Evolutionary conservation across 1,140 invertebrate species (phyloP).

Genomic region (Aphaenogaster ashmeadi): DNA sequence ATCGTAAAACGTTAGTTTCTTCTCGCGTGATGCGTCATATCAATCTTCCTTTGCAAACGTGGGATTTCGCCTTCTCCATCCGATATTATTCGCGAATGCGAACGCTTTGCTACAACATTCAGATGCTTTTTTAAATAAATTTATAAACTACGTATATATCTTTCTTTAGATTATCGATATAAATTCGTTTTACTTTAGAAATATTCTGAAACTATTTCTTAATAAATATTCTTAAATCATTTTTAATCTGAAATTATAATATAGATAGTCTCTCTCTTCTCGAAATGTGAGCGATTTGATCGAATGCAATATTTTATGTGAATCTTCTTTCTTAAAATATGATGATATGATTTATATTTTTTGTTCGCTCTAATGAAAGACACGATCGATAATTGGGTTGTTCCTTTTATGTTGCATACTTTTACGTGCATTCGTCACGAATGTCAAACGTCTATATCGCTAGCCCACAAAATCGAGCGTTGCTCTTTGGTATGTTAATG

Average conservation of each 20-base stretch:
- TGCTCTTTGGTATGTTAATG: conserved; percentile 13
- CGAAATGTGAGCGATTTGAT: background rate
- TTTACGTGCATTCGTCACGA: background rate
- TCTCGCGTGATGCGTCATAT: background rate
- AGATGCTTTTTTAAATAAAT: background rate
- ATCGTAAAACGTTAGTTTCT: conserved; percentile 18
- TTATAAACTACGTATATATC: background rate
- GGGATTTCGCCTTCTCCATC: background rate
- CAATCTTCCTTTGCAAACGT: background rate
- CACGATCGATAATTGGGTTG: background rate
- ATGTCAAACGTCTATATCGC: background rate
- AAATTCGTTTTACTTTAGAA: background rate
- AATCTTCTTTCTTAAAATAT: background rate
- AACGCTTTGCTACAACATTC: background rate
- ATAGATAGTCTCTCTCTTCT: background rate
- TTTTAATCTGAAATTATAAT: no score
- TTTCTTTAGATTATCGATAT: background rate
- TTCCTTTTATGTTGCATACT: background rate
- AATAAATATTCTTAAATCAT: no score
- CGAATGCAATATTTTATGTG: no score
- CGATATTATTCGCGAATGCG: background rate
- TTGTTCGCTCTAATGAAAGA: background rate
- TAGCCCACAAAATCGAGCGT: background rate
- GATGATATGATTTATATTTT: background rate
- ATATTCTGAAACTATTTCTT: background rate